Base-by-base conservation (phyloP, 2,113 vertebrate genomes). In the Pseudopipra pipra region DNA sequence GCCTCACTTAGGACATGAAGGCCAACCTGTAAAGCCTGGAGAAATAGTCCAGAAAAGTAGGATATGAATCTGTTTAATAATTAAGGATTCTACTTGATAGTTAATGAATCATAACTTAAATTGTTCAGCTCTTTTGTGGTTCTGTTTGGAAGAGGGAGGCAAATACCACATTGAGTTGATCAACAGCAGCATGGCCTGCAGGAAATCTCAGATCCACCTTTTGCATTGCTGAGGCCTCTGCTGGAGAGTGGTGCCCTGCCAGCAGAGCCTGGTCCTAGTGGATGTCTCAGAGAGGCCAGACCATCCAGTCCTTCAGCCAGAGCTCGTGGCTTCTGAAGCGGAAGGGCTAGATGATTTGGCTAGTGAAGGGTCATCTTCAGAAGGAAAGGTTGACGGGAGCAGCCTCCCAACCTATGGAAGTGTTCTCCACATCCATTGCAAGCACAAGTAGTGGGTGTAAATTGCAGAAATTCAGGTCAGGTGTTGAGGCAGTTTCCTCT, bases 211-310 rank as follows among this genome's bases (percentile, higher is more conserved):
- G 85, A 56, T 13, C 9, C 0, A 7, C 8, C 62, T 83, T 79
- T 83, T 84, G 62, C 62, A 13, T 55, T 0, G 0, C 52, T 0
- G 0, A 43, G 71, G 81, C 20, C 16, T 83, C 68, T 0, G 2
- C 35, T 75, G 87, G 73, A 62, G 54, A 2, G 0, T 2, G 0
- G 67, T 41, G 41, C 25, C 33, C 25, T 86, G 28, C 58, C 77
- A 80, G 67, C 31, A 37, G 49, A 37, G 39, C 78, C 8, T 7
- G 3, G 20, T 28, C 70, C 44, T 58, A 0, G 9, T 6, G 0
- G 22, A 9, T 68, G 35, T 54, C 68, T 51, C 24, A 6, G 25
- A 3, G n/a, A n/a, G 51, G 30, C 9, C 78, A n/a, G 43, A 20
- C 17, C 2, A 0, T 9, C 37, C 0, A 2, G 8, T 37, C n/a